Conservation (phyloP, 2,888 invertebrate genomes). For the Anthophora plumipes region DNA sequence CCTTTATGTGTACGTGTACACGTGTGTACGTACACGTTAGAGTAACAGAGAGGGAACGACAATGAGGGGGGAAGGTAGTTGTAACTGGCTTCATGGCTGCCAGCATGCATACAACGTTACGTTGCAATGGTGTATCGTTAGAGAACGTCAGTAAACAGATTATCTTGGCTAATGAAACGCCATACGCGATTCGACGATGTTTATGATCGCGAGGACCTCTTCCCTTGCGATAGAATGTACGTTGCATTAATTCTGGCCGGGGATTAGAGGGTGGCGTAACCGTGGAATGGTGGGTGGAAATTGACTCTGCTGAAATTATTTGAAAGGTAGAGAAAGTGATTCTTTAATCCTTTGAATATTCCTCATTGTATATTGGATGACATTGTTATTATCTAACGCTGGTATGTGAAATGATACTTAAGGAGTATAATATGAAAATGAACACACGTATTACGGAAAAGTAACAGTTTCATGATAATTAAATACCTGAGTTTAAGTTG, state of each 20-base stretch:
- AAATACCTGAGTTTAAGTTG: too few relatives aligned
- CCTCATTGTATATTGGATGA: too few relatives aligned
- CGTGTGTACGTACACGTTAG: slow-evolving; percentile 3
- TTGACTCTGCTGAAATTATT: neutral
- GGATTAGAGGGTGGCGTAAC: too few relatives aligned
- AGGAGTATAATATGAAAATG: too few relatives aligned
- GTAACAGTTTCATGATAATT: too few relatives aligned
- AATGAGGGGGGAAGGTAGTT: slow-evolving; percentile 38
- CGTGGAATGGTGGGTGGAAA: neutral
- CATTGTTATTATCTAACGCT: too few relatives aligned
- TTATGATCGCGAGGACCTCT: slow-evolving; percentile 51
- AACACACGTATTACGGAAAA: too few relatives aligned
- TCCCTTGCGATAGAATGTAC: neutral
- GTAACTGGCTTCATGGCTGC: slow-evolving; percentile 54
- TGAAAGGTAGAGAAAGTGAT: too few relatives aligned
- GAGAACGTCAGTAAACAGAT: slow-evolving; percentile 75
- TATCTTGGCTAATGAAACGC: slow-evolving; percentile 79
- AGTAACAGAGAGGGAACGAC: slow-evolving; percentile 35
- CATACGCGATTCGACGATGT: slow-evolving; percentile 42
- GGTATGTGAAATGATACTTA: too few relatives aligned
- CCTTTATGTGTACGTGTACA: slow-evolving; percentile 52
- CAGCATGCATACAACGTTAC: slow-evolving; percentile 69
- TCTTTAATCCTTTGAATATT: too few relatives aligned
- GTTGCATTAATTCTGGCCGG: neutral
- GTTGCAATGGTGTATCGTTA: slow-evolving; percentile 63